Base-by-base conservation (phyloP, 2,797 vertebrate genomes). In the Dicrostonyx torquatus region DNA sequence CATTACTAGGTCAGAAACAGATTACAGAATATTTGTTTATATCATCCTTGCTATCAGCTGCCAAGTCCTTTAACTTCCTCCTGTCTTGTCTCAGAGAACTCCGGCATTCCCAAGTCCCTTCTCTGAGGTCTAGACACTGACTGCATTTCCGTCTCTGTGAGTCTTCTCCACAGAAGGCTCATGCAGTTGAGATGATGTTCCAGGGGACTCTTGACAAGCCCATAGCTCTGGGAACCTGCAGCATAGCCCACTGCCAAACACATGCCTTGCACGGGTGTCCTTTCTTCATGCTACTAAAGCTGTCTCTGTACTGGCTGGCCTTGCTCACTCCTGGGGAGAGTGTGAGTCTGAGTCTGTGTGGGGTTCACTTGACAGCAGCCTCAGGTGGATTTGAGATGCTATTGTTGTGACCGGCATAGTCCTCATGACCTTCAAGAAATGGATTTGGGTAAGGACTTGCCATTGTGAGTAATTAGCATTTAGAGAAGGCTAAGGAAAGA, bases 401-500 rank as follows among this genome's bases (percentile, higher is more conserved):
- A 85, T 96, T 62, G 92, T 29, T 95, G 78, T 93, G 90, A 91
- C 76, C 83, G 5, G 8, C 91, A 2, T 1, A 60, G 72, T 34
- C 94, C 96, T 79, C n/a, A 10, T 94, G 97, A 97, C 95, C 97
- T 97, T 94, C 75, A 77, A 88, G 91, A 96, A 96, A 82, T 95
- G 92, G 92, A 95, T 92, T 66, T 95, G 90, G 94, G 91, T 97
- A 48, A 92, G 95, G 88, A 96, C n/a, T 75, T 91, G 93, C 93
- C 94, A 78, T 50, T 95, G 87, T 91, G 95, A 95, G 72, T 96
- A 93, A 97, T 97, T 90, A 97, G 73, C n/a, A 78, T 77, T 58
- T 84, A 90, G 58, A 40, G 34, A 93, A 96, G 53, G 64, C 97
- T 91, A 86, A 97, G 79, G 93, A 89, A 92, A 95, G 55, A 89